Evolutionary conservation across 2,888 invertebrate genomes (phyloP).

Genomic region (Ommatoiulus sabulosus): DNA sequence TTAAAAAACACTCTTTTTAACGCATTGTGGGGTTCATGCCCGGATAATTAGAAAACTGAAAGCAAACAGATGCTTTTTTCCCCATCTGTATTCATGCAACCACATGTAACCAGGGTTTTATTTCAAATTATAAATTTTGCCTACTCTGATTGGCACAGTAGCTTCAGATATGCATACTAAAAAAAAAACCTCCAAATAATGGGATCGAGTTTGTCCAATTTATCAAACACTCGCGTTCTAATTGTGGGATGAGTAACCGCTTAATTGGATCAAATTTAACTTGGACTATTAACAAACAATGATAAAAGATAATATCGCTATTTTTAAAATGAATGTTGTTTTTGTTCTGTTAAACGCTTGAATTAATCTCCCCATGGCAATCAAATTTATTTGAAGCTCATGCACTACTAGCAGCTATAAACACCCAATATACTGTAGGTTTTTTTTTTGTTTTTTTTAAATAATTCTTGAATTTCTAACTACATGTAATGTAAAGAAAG

Average conservation of each 20-base stretch:
- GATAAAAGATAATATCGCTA: slow-evolving; percentile 1
- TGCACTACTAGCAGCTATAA: background rate
- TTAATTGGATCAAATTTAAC: background rate
- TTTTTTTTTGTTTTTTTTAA: background rate
- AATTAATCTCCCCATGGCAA: background rate
- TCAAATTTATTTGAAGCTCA: background rate
- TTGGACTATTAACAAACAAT: slow-evolving; percentile 19
- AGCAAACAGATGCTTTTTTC: background rate
- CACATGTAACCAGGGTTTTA: too few species aligned
- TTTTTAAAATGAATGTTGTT: background rate
- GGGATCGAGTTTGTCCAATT: background rate
- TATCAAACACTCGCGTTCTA: background rate
- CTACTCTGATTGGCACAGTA: background rate
- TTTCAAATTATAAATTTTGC: background rate
- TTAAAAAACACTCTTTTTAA: background rate
- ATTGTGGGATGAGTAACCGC: slow-evolving; percentile 5
- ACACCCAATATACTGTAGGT: background rate
- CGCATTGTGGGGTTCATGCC: too few species aligned
- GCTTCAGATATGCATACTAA: background rate
- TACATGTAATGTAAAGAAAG: background rate
- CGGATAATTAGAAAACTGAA: too few species aligned
- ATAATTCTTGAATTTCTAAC: background rate
- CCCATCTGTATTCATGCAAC: background rate
- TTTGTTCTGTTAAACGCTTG: background rate
- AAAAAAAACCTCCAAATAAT: background rate